Conservation (phyloP, 2,888 invertebrate species). For the Drosophila kambysellisi region DNA sequence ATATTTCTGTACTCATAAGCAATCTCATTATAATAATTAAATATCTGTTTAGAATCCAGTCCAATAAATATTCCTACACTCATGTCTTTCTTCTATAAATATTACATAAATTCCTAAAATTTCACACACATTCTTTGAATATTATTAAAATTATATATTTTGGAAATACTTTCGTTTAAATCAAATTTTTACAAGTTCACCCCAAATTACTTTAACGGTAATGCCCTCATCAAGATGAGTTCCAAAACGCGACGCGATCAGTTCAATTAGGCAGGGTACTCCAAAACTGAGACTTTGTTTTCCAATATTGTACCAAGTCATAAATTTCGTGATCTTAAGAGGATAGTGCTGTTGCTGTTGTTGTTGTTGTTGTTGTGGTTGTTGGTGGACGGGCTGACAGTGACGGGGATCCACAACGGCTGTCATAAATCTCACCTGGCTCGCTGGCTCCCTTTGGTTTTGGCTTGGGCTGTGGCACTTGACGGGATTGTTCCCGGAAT, state of each 20-base stretch:
- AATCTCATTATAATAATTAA: not conserved
- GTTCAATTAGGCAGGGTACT: slow-evolving; percentile 57
- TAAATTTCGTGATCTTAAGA: not conserved
- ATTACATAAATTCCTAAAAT: not conserved
- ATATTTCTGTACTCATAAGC: not conserved
- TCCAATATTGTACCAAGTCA: slow-evolving; percentile 2
- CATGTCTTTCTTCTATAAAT: not conserved
- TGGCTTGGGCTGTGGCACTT: slow-evolving; percentile 44
- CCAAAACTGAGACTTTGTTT: not conserved
- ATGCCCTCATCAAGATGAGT: slow-evolving; percentile 31
- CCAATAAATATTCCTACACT: not conserved
- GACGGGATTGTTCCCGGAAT: slow-evolving; percentile 73
- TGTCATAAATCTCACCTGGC: slow-evolving; percentile 74
- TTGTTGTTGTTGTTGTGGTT: not conserved
- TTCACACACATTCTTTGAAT: not conserved
- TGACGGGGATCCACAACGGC: slow-evolving; percentile 70
- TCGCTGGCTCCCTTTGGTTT: not conserved
- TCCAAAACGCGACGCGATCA: slow-evolving; percentile 31
- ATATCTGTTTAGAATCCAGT: not conserved
- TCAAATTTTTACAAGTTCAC: not conserved
- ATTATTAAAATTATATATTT: not conserved
- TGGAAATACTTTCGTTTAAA: not conserved
- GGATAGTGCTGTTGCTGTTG: slow-evolving; percentile 1
- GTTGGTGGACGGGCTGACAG: not conserved
- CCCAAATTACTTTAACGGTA: slow-evolving; percentile 1